phyloP scores from a whole-genome alignment of 2,797 vertebrate species.

The Centroberyx gerrardi region DNA sequence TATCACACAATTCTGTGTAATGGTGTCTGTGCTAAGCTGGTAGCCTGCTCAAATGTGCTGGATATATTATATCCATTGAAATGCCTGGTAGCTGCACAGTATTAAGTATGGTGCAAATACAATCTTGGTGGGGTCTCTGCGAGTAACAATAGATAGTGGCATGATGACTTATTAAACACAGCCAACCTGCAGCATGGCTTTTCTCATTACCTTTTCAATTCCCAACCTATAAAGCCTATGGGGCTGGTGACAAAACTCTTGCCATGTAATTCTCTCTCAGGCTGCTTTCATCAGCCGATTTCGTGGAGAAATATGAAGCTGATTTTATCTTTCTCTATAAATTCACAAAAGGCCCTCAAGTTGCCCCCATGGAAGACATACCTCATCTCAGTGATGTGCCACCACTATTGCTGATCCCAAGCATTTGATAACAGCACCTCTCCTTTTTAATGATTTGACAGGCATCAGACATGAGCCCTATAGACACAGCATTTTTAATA shows the following conservation, averaged over 20 bases:
- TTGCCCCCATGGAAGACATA: slow-evolving; percentile 86
- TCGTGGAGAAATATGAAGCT: slow-evolving; percentile 86
- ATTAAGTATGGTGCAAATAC: slow-evolving; percentile 71
- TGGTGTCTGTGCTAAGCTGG: slow-evolving; percentile 76
- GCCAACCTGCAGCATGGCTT: slow-evolving; percentile 83
- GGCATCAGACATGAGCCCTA: slow-evolving; percentile 87
- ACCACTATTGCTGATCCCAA: slow-evolving; percentile 86
- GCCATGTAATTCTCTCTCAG: slow-evolving; percentile 85
- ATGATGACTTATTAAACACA: slow-evolving; percentile 87
- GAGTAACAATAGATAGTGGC: slow-evolving; percentile 83
- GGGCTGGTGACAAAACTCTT: slow-evolving; percentile 84
- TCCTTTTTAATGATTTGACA: slow-evolving; percentile 90
- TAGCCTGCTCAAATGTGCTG: slow-evolving; percentile 58
- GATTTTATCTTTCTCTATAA: slow-evolving; percentile 89
- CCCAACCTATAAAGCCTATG: slow-evolving; percentile 78
- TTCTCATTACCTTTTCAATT: slow-evolving; percentile 86
- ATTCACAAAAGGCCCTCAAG: slow-evolving; percentile 87
- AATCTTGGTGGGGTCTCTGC: slow-evolving; percentile 73
- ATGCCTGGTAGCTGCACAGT: slow-evolving; percentile 77
- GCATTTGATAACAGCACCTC: slow-evolving; percentile 89
- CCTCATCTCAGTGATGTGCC: slow-evolving; percentile 83
- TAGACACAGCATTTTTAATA: slow-evolving; percentile 83
- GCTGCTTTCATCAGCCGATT: slow-evolving; percentile 86
- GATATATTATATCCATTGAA: slow-evolving; percentile 79
- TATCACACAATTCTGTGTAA: slow-evolving; percentile 82